These are phyloP conservation scores for Plebejus argus DNA, from an alignment of 2,888 invertebrate genomes.

Conservation along the genomic window DNA sequence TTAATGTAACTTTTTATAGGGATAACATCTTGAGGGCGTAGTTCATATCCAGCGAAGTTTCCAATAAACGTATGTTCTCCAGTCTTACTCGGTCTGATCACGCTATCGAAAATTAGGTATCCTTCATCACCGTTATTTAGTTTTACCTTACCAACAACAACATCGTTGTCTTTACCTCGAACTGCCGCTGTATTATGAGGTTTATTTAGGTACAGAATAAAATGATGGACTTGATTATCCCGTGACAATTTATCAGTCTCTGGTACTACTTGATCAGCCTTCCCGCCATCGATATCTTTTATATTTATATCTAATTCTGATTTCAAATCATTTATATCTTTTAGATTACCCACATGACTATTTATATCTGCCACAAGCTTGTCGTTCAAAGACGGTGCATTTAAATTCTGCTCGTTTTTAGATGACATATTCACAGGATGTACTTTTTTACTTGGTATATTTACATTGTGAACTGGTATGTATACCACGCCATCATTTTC, in stretches of 20 bases:
- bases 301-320: not conserved
- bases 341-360: not conserved
- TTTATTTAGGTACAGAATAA: not conserved
- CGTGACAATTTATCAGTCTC: not conserved
- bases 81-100: not conserved
- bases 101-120: not conserved
- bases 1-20: not conserved
- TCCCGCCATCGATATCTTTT: not conserved
- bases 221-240: not conserved
- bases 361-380: not conserved
- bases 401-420: too few species aligned
- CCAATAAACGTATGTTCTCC: not conserved
- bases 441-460: too few species aligned
- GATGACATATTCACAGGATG: too few species aligned
- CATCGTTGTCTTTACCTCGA: not conserved
- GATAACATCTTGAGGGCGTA: not conserved
- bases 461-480: too few species aligned
- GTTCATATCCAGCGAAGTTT: constrained; percentile 8
- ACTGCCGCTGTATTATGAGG: not conserved
- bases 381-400: not conserved
- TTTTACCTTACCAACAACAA: not conserved
- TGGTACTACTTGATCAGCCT: not conserved
- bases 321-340: not conserved
- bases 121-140: not conserved
- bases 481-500: too few species aligned